Conservation (phyloP, 2,113 vertebrate species). For the Benitochromis conjunctus region DNA sequence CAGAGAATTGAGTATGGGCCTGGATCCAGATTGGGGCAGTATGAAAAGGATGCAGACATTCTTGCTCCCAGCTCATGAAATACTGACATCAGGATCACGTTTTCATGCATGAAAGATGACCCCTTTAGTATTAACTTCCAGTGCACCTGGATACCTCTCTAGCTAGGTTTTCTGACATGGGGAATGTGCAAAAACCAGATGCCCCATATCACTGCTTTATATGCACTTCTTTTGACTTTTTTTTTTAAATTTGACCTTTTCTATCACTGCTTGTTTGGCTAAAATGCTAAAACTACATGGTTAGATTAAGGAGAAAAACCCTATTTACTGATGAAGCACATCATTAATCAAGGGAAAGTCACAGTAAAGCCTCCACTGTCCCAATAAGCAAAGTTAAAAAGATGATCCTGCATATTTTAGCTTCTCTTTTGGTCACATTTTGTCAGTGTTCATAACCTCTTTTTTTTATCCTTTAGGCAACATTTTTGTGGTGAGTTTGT, state of each 20-base stretch:
- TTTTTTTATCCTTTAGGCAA: constrained; percentile 62
- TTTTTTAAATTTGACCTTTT: not conserved
- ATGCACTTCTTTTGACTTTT: not conserved
- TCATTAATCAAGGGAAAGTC: not conserved
- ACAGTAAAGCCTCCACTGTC: not conserved
- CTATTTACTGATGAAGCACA: not conserved
- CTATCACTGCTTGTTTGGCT: not conserved
- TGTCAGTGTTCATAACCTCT: not conserved
- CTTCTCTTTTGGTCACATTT: not conserved
- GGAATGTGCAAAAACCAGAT: not conserved
- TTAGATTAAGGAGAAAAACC: not conserved
- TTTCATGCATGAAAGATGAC: not conserved
- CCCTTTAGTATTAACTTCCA: not conserved
- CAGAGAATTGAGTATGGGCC: not conserved
- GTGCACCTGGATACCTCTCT: not conserved
- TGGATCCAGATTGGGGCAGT: not conserved
- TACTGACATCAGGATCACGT: not conserved
- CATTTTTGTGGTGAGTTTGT: constrained; percentile 76
- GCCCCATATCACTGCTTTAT: not conserved
- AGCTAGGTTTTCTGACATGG: not conserved
- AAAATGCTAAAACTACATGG: not conserved
- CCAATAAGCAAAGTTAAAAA: not conserved
- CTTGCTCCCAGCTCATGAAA: not conserved
- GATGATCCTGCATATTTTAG: not conserved
- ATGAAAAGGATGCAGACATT: not conserved